Conservation (phyloP, 2,888 invertebrate genomes). For the Morpho deidamia region DNA sequence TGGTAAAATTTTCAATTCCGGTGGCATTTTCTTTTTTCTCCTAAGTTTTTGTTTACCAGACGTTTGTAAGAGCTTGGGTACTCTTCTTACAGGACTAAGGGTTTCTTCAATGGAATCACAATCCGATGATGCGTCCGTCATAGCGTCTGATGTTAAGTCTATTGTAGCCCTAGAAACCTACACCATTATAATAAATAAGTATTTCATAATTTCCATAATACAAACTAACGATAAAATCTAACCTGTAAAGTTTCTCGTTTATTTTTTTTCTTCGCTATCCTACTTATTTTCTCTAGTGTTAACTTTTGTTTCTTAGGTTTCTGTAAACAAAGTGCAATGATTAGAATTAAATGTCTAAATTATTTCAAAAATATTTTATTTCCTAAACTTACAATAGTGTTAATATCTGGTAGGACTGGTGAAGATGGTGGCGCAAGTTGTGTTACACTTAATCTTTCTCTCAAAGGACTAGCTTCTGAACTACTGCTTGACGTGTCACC, state of each 20-base stretch:
- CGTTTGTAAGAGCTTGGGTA: conserved; percentile 60
- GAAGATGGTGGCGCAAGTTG: conserved; percentile 84
- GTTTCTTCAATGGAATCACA: conserved; percentile 73
- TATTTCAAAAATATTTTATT: not conserved
- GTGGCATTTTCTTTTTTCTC: conserved; percentile 74
- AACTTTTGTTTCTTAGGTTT: conserved; percentile 53
- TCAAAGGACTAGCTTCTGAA: conserved; percentile 79
- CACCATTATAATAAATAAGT: conserved; percentile 17
- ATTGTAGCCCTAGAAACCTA: conserved; percentile 79
- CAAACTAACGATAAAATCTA: conserved; percentile 20
- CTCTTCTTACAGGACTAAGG: conserved; percentile 63
- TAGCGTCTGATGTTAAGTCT: conserved; percentile 82
- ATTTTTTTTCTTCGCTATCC: conserved; percentile 63
- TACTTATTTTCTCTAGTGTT: conserved; percentile 62
- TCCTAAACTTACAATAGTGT: conserved; percentile 36
- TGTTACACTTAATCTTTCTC: conserved; percentile 69
- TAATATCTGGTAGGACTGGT: conserved; percentile 77
- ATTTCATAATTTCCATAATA: not conserved
- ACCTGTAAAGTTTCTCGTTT: conserved; percentile 80
- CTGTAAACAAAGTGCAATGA: conserved; percentile 35
- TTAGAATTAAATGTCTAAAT: no score
- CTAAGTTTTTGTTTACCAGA: conserved; percentile 56
- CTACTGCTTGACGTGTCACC: conserved; percentile 87
- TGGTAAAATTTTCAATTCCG: conserved; percentile 69
- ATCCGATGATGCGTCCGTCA: conserved; percentile 81